Conservation (phyloP, 2,888 invertebrate species). For the Diarsia mendica region DNA sequence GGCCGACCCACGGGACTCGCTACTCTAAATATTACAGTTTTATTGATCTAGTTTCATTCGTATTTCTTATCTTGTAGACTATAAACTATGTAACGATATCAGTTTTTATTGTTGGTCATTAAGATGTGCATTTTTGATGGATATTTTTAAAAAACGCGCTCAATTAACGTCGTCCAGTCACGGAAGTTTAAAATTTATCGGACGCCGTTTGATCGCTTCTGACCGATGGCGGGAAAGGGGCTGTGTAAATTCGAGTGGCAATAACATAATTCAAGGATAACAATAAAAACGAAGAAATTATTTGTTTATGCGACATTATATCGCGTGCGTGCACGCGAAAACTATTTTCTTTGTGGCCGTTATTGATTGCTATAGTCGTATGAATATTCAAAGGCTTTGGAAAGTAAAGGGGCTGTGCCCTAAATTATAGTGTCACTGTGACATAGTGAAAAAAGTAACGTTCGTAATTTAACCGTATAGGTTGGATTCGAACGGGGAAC, state of each 20-base stretch:
- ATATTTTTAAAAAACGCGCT: constrained; percentile 81
- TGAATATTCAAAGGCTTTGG: constrained; percentile 89
- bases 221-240: constrained; percentile 71
- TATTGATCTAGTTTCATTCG: constrained; percentile 77
- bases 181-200: constrained; percentile 86
- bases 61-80: constrained; percentile 74
- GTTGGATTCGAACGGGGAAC: constrained; percentile 84
- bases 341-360: constrained; percentile 88
- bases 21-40: constrained; percentile 68
- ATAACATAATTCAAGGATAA: constrained; percentile 82
- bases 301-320: constrained; percentile 89
- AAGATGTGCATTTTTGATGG: constrained; percentile 88
- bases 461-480: constrained; percentile 84
- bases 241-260: constrained; percentile 79
- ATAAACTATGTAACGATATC: constrained; percentile 80
- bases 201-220: constrained; percentile 78
- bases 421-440: constrained; percentile 89
- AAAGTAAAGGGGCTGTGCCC: constrained; percentile 88
- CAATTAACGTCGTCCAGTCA: constrained; percentile 88
- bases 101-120: constrained; percentile 83
- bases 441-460: constrained; percentile 86
- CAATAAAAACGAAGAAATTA: constrained; percentile 87
- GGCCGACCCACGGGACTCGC: constrained; percentile 62
- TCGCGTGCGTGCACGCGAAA: constrained; percentile 90
- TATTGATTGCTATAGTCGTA: constrained; percentile 90